Percentiles rank a stretch among this genome's conserved stretches.
Conservation (phyloP, 2,113 vertebrate species). For the Alexandromys fortis region DNA sequence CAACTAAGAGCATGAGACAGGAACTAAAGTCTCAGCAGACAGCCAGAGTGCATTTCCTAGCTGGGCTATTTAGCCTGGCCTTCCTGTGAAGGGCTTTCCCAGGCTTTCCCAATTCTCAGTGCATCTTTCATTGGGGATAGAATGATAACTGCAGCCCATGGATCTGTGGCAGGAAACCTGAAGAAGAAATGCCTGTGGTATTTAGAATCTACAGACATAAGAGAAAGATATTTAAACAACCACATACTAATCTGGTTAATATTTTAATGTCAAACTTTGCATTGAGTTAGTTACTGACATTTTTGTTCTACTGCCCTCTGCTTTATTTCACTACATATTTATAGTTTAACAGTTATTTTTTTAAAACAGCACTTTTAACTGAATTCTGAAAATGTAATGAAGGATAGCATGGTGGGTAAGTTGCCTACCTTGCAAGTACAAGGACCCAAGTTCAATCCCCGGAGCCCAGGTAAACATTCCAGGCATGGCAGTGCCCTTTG, state of each 20-base stretch:
- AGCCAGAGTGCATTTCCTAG: not conserved
- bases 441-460: not conserved
- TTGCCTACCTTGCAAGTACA: not conserved
- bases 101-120: not conserved
- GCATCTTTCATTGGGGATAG: not conserved
- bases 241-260: not conserved
- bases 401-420: too few relatives aligned
- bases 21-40: not conserved
- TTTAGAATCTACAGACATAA: not conserved
- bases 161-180: not conserved
- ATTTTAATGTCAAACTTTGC: not conserved
- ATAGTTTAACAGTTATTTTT: not conserved
- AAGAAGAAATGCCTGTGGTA: not conserved
- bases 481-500: too few relatives aligned
- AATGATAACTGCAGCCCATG: not conserved
- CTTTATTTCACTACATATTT: not conserved
- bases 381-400: not conserved
- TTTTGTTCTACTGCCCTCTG: not conserved
- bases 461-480: not conserved
- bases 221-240: not conserved
- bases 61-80: not conserved
- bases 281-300: not conserved
- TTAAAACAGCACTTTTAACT: not conserved
- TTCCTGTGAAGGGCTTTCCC: conserved; percentile 36
- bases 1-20: not conserved